Percentiles rank a stretch among this genome's conserved stretches.
Conservation (phyloP, 2,888 invertebrate genomes). For the Phoronis australis region DNA sequence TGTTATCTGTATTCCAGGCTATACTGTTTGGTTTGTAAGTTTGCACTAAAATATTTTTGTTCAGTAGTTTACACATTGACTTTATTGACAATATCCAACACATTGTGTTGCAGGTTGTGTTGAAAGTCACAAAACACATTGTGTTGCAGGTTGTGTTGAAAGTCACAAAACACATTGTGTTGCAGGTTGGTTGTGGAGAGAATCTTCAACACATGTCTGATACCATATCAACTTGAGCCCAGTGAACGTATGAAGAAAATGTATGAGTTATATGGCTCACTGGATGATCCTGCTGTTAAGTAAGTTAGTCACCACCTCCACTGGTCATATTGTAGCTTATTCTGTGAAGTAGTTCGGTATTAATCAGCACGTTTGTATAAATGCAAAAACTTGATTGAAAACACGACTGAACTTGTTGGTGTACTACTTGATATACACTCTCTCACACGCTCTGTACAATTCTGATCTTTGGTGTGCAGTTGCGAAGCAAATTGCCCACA, state of each 20-base stretch:
- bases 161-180: slow-evolving; percentile 1
- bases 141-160: too few relatives aligned
- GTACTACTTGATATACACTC: too few relatives aligned
- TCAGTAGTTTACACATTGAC: neutral
- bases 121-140: neutral
- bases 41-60: neutral
- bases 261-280: slow-evolving; percentile 83
- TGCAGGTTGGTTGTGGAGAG: slow-evolving; percentile 76
- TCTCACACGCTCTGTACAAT: too few relatives aligned
- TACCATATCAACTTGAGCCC: slow-evolving; percentile 83
- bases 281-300: slow-evolving; percentile 91
- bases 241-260: slow-evolving; percentile 88
- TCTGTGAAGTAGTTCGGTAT: too few relatives aligned
- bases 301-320: slow-evolving; percentile 55
- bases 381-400: too few relatives aligned
- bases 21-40: neutral
- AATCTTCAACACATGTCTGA: slow-evolving; percentile 85
- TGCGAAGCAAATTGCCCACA: too few relatives aligned
- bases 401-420: too few relatives aligned
- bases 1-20: neutral
- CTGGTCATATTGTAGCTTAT: neutral
- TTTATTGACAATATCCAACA: neutral
- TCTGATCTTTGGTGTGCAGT: too few relatives aligned
- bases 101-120: too few relatives aligned
- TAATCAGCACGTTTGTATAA: too few relatives aligned